Percentiles rank a stretch among this genome's conserved stretches.
Evolutionary conservation across 2,113 vertebrate species (phyloP).

Genomic region (Macquaria ambigua): DNA sequence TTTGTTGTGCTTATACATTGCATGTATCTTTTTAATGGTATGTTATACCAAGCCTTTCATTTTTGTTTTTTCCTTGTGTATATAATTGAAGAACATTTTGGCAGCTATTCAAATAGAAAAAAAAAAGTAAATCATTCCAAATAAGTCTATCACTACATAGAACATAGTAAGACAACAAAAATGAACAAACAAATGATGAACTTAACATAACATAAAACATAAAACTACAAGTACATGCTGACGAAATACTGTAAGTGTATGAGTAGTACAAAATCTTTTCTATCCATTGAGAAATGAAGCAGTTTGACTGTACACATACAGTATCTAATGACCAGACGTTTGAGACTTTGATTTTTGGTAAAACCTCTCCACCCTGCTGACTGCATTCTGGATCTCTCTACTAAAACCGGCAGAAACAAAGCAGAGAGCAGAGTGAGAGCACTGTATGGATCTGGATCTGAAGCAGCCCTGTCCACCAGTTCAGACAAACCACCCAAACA

Average conservation of each 20-base stretch:
- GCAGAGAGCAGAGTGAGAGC: constrained; percentile 10
- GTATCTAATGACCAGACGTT: not conserved
- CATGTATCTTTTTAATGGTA: too few relatives aligned
- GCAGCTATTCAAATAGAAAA: too few relatives aligned
- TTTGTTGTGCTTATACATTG: too few relatives aligned
- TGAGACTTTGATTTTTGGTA: too few relatives aligned
- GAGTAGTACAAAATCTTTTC: not conserved
- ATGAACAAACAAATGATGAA: not conserved
- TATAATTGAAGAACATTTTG: not conserved
- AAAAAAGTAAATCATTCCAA: too few relatives aligned
- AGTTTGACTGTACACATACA: not conserved
- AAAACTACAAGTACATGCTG: not conserved
- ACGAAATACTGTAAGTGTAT: not conserved
- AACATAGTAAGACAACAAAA: not conserved
- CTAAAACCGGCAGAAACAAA: not conserved
- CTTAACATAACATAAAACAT: not conserved
- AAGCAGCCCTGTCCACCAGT: constrained; percentile 21
- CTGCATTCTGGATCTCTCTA: not conserved
- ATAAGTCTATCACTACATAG: not conserved
- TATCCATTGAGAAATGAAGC: not conserved
- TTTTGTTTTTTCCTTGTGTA: not conserved
- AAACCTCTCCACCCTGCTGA: not conserved
- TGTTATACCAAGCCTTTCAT: too few relatives aligned
- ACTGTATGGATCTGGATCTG: too few relatives aligned
- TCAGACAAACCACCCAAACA: constrained; percentile 41